A percentile compares a stretch with the other conserved stretches of the same genome.
Evolutionary conservation across 35 echinoderm and acorn worm genomes (phyloP).

Genomic region (Amphiura filiformis): DNA sequence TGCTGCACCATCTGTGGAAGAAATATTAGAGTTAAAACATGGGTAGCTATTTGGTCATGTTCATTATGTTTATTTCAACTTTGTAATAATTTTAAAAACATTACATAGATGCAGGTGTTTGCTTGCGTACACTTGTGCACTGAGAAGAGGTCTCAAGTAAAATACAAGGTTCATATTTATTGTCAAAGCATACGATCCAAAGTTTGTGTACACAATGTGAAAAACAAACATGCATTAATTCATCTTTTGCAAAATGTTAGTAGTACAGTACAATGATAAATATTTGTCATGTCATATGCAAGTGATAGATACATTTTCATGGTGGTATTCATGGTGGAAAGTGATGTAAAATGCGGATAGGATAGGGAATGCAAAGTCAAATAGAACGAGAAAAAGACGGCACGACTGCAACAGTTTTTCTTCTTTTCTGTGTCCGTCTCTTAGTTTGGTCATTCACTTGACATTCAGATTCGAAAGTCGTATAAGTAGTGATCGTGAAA

Average conservation of each 20-base stretch:
- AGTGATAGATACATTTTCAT: neutral
- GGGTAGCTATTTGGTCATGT: too few species aligned
- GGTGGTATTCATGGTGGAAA: neutral
- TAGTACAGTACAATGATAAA: too few species aligned
- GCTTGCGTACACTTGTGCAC: too few species aligned
- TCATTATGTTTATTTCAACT: too few species aligned
- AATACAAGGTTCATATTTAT: too few species aligned
- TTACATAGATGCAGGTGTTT: too few species aligned
- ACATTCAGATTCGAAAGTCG: neutral
- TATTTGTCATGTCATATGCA: neutral
- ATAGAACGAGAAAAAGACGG: neutral
- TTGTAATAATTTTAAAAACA: too few species aligned
- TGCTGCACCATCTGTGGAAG: neutral
- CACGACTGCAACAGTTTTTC: neutral
- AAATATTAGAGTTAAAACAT: conserved; percentile 3
- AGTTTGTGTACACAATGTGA: too few species aligned
- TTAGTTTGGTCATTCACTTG: neutral
- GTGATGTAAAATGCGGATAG: neutral
- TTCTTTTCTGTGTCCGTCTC: neutral
- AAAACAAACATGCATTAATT: neutral
- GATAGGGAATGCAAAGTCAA: neutral
- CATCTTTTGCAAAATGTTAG: neutral
- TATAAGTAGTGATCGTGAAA: neutral
- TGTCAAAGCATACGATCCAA: too few species aligned
- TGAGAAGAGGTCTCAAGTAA: too few species aligned